phyloP scores from a whole-genome alignment of 1,140 invertebrate genomes.

The Drosophila eugracilis region DNA sequence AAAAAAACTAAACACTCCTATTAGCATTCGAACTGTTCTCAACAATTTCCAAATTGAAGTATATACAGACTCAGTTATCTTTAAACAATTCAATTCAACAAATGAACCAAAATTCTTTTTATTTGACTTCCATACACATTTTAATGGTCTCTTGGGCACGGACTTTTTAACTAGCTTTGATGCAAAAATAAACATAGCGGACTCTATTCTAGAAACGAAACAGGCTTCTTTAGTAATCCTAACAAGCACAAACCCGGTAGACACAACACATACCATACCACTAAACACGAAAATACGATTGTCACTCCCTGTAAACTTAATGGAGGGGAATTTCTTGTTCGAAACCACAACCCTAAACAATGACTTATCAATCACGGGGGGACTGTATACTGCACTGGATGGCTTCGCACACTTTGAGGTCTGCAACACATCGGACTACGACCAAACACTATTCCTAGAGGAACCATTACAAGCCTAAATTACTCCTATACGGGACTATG shows the following conservation, averaged over 20 bases:
- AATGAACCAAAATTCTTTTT: slow-evolving; percentile 4
- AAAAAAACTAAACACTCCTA: background rate
- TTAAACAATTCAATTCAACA: slow-evolving; percentile 10
- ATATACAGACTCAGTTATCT: slow-evolving; percentile 11
- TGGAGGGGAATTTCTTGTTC: slow-evolving; percentile 11
- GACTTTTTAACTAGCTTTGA: background rate
- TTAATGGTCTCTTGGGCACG: slow-evolving; percentile 2
- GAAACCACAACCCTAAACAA: slow-evolving; percentile 5
- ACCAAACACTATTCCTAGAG: slow-evolving; percentile 7
- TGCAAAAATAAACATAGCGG: slow-evolving; percentile 14
- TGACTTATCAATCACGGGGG: background rate
- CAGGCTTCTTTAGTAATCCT: background rate
- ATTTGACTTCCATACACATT: slow-evolving; percentile 7
- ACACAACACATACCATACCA: slow-evolving; percentile 2
- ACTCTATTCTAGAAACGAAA: background rate
- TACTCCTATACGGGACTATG: background rate
- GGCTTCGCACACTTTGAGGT: slow-evolving; percentile 1
- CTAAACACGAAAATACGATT: background rate
- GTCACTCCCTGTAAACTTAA: background rate
- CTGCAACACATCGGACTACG: slow-evolving; percentile 7
- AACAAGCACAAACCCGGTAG: background rate
- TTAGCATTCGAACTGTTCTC: background rate
- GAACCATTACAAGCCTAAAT: background rate
- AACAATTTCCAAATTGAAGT: slow-evolving; percentile 1
- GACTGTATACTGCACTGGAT: background rate